phyloP scores from a whole-genome alignment of 1,140 invertebrate species.

The Drosophila busckii region DNA sequence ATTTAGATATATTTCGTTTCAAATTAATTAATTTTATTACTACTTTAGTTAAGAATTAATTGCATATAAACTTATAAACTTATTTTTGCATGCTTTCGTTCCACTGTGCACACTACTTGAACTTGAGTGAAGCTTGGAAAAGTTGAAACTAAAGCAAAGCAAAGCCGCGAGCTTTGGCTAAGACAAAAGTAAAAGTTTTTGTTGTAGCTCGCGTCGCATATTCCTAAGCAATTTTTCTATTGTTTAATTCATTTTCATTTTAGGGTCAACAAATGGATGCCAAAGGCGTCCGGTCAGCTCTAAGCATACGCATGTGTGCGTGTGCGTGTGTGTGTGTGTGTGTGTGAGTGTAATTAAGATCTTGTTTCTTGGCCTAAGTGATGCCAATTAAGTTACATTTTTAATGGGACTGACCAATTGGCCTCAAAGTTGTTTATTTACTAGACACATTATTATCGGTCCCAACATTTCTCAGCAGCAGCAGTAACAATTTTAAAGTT shows the following conservation, averaged over 20 bases:
- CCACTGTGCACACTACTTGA: slow-evolving; percentile 42
- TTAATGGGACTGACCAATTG: slow-evolving; percentile 20
- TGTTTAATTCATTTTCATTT: slow-evolving; percentile 45
- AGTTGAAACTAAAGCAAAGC: slow-evolving; percentile 37
- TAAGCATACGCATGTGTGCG: not conserved
- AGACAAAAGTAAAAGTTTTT: slow-evolving; percentile 73
- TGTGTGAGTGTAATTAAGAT: slow-evolving; percentile 53
- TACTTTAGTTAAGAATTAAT: not conserved
- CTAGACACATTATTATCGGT: slow-evolving; percentile 34
- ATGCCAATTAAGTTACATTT: slow-evolving; percentile 68
- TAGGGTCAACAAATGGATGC: slow-evolving; percentile 31
- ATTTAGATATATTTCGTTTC: no score
- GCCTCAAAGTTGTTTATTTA: slow-evolving; percentile 24
- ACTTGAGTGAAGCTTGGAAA: slow-evolving; percentile 65
- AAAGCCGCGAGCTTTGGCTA: slow-evolving; percentile 24
- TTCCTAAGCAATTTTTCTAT: slow-evolving; percentile 58
- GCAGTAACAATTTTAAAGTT: slow-evolving; percentile 54
- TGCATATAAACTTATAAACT: not conserved
- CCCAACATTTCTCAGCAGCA: slow-evolving; percentile 32
- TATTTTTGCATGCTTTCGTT: not conserved
- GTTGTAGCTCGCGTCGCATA: slow-evolving; percentile 46
- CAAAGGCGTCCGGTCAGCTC: slow-evolving; percentile 15
- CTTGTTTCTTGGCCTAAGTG: slow-evolving; percentile 54
- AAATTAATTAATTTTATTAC: no score
- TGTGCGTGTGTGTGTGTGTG: slow-evolving; percentile 1